A percentile compares a stretch with the other conserved stretches of the same genome.
These are phyloP conservation scores for Anthopleura xanthogrammica DNA, from an alignment of 92 coral and sea anemone species.

Conservation along the genomic window DNA sequence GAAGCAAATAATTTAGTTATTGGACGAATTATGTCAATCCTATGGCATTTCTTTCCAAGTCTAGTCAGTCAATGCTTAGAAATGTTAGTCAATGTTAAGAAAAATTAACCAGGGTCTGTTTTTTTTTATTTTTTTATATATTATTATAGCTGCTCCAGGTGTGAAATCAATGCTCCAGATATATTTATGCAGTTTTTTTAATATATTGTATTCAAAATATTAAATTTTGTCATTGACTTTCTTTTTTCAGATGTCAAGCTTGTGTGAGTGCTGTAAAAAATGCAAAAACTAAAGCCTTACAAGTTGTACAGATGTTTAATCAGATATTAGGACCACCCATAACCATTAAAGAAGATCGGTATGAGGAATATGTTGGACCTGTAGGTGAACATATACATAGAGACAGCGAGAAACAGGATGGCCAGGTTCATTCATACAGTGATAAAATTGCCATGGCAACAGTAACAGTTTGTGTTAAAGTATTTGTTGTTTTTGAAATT, in stretches of 20 bases:
- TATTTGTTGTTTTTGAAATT: conserved; percentile 89
- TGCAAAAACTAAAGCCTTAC: conserved; percentile 91
- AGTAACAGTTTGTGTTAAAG: conserved; percentile 81
- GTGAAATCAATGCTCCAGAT: no score
- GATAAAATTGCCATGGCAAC: conserved; percentile 74
- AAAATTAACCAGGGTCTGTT: no score
- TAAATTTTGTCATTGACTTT: not conserved
- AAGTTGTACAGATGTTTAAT: conserved; percentile 84
- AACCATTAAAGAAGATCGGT: conserved; percentile 76
- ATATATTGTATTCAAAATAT: no score
- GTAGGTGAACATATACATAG: conserved; percentile 18
- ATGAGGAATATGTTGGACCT: conserved; percentile 72
- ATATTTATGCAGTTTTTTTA: no score
- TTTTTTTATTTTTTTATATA: no score
- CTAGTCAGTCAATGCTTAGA: no score
- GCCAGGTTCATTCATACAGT: conserved; percentile 49
- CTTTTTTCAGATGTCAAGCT: conserved; percentile 76
- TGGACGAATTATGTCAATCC: no score
- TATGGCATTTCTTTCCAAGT: no score
- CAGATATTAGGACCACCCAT: conserved; percentile 92
- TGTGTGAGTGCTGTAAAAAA: conserved; percentile 92
- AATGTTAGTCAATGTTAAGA: no score
- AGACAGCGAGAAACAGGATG: conserved; percentile 38
- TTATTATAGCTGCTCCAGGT: no score
- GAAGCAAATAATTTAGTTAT: no score